phyloP scores from a whole-genome alignment of 2,797 vertebrate genomes.

The Anableps anableps region DNA sequence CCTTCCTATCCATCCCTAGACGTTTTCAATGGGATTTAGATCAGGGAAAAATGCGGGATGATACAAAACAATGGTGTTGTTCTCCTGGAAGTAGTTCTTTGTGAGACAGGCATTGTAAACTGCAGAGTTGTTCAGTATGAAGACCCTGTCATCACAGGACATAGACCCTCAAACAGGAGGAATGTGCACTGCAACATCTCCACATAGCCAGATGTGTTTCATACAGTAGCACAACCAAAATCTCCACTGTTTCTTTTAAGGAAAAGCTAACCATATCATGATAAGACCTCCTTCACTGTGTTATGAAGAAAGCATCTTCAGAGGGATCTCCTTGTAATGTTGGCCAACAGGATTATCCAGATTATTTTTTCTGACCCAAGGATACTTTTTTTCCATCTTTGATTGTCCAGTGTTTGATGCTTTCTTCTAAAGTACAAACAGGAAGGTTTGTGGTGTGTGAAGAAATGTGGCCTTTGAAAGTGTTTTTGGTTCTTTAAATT shows the following conservation, averaged over 20 bases:
- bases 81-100: background rate
- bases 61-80: too few relatives aligned
- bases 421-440: background rate
- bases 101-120: background rate
- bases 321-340: background rate
- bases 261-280: background rate
- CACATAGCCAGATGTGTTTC: background rate
- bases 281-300: background rate
- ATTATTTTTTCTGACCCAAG: background rate
- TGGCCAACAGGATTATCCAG: too few relatives aligned
- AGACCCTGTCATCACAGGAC: background rate
- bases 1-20: background rate
- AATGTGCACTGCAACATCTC: background rate
- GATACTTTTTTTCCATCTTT: background rate
- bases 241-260: background rate
- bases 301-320: background rate
- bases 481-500: background rate
- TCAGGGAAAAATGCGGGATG: background rate
- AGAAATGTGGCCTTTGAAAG: background rate
- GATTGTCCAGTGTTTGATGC: background rate
- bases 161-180: background rate
- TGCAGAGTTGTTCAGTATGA: background rate
- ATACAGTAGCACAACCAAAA: background rate
- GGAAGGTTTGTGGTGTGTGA: too few relatives aligned
- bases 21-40: background rate